phyloP scores from a whole-genome alignment of 2,797 vertebrate species.

The Acrossocheilus wenchowensis region DNA sequence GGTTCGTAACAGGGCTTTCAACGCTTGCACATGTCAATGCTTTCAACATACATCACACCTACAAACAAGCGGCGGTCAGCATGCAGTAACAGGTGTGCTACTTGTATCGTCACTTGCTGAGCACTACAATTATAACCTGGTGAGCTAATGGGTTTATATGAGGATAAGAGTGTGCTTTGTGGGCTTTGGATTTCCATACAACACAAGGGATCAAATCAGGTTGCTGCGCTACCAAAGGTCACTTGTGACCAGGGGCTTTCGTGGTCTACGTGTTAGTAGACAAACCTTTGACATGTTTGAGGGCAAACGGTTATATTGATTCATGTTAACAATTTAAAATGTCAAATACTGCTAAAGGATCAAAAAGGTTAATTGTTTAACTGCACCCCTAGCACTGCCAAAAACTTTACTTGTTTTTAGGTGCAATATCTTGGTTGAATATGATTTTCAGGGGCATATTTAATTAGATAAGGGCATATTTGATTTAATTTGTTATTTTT shows the following conservation, averaged over 20 bases:
- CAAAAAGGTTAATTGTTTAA: slow-evolving; percentile 30
- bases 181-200: slow-evolving; percentile 33
- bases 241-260: slow-evolving; percentile 71
- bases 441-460: background rate
- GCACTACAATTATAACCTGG: slow-evolving; percentile 29
- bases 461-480: too few species aligned
- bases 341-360: slow-evolving; percentile 53
- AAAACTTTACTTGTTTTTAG: background rate
- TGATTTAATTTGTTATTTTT: too few species aligned
- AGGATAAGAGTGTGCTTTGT: slow-evolving; percentile 67
- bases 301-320: slow-evolving; percentile 66
- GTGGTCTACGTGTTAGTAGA: slow-evolving; percentile 60
- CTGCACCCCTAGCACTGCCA: background rate
- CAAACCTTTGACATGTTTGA: slow-evolving; percentile 66
- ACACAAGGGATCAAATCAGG: slow-evolving; percentile 69
- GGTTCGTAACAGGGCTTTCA: slow-evolving; percentile 31
- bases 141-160: slow-evolving; percentile 73
- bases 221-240: slow-evolving; percentile 77
- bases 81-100: slow-evolving; percentile 25
- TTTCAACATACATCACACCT: slow-evolving; percentile 34
- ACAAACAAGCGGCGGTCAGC: slow-evolving; percentile 25
- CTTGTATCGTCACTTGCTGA: slow-evolving; percentile 25
- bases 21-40: slow-evolving; percentile 4
- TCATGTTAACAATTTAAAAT: slow-evolving; percentile 60
- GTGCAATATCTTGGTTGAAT: background rate